Conservation (phyloP, 2,888 invertebrate genomes). For the Cephus spinipes region DNA sequence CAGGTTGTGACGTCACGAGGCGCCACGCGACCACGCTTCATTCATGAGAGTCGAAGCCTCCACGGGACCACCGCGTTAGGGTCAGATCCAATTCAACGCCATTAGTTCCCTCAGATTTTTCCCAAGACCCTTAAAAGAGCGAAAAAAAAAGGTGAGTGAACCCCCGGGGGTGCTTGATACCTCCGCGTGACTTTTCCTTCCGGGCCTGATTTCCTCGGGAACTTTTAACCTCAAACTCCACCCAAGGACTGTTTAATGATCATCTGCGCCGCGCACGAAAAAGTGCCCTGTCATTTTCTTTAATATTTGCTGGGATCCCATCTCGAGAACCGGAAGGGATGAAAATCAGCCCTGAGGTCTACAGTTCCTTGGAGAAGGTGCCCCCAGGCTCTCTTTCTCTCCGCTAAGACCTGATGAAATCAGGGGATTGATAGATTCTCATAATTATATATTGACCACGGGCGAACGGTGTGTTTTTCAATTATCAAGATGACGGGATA, state of each 20-base stretch:
- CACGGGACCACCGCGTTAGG: neutral
- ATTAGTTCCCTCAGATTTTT: neutral
- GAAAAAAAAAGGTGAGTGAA: neutral
- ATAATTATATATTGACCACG: neutral
- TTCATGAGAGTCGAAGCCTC: constrained; percentile 53
- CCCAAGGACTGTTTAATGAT: neutral
- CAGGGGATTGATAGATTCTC: neutral
- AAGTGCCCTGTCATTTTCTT: neutral
- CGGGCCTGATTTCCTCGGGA: neutral
- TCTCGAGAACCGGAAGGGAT: neutral
- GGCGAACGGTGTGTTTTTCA: neutral
- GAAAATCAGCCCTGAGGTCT: neutral
- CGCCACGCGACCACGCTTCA: constrained; percentile 64
- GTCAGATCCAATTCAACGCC: neutral
- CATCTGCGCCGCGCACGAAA: neutral
- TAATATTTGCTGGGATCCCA: neutral
- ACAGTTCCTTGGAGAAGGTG: neutral
- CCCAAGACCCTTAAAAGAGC: neutral
- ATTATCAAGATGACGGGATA: neutral
- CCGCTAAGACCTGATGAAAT: neutral
- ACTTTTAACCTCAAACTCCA: neutral
- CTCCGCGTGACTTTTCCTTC: neutral
- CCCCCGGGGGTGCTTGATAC: neutral
- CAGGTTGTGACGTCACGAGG: constrained; percentile 65
- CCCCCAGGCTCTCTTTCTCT: neutral